These are phyloP conservation scores for Emydura subglobosa DNA, from an alignment of 2,113 vertebrate species.

Conservation along the genomic window DNA sequence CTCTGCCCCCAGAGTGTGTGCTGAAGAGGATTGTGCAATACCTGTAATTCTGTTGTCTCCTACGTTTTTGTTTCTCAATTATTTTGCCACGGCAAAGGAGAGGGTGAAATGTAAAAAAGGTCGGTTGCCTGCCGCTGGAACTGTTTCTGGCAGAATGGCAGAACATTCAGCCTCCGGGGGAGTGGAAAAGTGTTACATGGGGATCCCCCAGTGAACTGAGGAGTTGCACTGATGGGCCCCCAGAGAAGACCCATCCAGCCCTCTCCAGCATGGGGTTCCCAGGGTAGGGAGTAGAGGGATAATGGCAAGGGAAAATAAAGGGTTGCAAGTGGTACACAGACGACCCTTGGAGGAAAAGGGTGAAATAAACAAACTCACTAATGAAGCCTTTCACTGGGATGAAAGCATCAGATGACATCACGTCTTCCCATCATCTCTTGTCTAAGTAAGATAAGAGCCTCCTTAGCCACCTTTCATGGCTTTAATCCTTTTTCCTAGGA, in stretches of 20 bases:
- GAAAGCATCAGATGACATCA: background rate
- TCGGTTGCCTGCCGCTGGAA: background rate
- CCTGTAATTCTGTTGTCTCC: background rate
- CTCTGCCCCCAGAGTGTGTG: background rate
- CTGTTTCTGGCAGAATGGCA: background rate
- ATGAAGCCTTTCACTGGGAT: background rate
- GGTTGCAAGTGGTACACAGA: rapidly evolving
- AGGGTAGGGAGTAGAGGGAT: background rate
- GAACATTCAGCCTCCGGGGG: background rate
- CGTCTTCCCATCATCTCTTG: background rate
- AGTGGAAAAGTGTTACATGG: background rate
- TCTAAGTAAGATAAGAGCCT: background rate
- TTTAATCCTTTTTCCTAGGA: background rate
- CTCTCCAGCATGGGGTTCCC: background rate
- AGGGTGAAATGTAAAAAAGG: rapidly evolving
- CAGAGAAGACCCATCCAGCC: background rate
- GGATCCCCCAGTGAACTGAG: rapidly evolving
- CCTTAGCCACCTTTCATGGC: background rate
- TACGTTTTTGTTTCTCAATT: background rate
- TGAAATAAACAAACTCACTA: background rate
- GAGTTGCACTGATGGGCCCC: background rate
- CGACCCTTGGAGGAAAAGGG: background rate
- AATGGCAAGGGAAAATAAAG: background rate
- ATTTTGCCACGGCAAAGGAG: background rate
- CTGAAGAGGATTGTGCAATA: background rate